These are phyloP conservation scores for Cerceris rybyensis DNA, from an alignment of 2,888 invertebrate species.

Conservation along the genomic window DNA sequence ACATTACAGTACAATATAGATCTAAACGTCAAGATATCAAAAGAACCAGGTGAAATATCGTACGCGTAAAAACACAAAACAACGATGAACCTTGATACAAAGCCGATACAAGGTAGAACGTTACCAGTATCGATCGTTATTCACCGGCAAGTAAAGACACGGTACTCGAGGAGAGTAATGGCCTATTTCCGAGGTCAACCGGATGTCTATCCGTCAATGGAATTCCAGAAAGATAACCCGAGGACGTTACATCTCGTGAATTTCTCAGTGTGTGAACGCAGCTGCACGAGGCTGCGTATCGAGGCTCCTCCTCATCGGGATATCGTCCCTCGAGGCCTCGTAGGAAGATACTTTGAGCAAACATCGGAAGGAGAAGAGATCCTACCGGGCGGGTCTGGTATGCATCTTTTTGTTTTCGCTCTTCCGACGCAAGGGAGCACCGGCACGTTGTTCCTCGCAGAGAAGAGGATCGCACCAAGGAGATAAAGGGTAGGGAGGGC, in stretches of 20 bases:
- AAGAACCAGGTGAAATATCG: too few relatives aligned
- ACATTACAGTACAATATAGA: too few relatives aligned
- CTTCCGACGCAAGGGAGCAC: slow-evolving; percentile 35
- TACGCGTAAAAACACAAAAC: too few relatives aligned
- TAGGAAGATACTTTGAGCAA: slow-evolving; percentile 70
- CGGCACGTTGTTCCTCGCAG: slow-evolving; percentile 22
- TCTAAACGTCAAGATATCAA: too few relatives aligned
- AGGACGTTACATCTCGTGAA: slow-evolving; percentile 10
- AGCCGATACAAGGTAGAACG: too few relatives aligned
- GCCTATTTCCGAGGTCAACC: slow-evolving; percentile 10
- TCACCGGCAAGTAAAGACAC: background rate
- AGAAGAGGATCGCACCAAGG: slow-evolving; percentile 13
- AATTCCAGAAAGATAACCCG: slow-evolving; percentile 30
- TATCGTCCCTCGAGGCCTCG: slow-evolving; percentile 56
- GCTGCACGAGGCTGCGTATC: slow-evolving; percentile 64
- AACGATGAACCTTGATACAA: too few relatives aligned
- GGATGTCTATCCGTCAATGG: slow-evolving; percentile 31
- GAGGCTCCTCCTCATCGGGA: slow-evolving; percentile 51
- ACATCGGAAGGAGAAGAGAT: slow-evolving; percentile 63
- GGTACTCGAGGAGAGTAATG: background rate
- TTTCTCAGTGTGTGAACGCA: slow-evolving; percentile 65
- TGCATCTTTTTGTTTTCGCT: slow-evolving; percentile 57
- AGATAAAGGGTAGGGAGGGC: background rate
- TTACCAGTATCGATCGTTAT: background rate
- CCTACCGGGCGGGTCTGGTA: slow-evolving; percentile 56